Percentiles rank a stretch among this genome's conserved stretches.
These are phyloP conservation scores for Pristionchus entomophagus DNA, from an alignment of 2,888 invertebrate species.

Conservation along the genomic window DNA sequence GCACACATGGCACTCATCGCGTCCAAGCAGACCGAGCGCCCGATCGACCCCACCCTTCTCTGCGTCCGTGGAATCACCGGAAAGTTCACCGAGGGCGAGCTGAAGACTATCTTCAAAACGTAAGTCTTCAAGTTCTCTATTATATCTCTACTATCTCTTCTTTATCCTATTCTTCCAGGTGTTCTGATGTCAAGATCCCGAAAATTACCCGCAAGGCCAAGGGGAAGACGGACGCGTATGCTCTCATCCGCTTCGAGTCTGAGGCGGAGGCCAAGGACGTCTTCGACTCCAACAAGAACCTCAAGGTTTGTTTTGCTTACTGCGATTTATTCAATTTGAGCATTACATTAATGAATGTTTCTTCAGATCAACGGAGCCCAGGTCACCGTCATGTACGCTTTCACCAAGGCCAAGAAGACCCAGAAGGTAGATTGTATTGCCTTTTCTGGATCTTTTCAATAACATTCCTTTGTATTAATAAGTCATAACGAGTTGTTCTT, in stretches of 20 bases:
- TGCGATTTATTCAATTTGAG: too few species aligned
- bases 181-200: constrained; percentile 56
- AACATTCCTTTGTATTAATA: too few species aligned
- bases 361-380: constrained; percentile 51
- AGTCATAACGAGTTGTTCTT: neutral
- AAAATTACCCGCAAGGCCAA: neutral
- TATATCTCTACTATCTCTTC: too few species aligned
- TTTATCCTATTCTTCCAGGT: too few species aligned
- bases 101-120: constrained; percentile 54
- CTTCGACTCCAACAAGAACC: constrained; percentile 62
- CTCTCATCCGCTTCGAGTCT: constrained; percentile 61
- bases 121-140: too few species aligned
- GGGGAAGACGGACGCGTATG: constrained; percentile 44
- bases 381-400: constrained; percentile 58
- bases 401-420: constrained; percentile 39
- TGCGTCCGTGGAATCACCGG: constrained; percentile 57
- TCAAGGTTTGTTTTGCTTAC: constrained; percentile 52
- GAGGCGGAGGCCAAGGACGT: constrained; percentile 66
- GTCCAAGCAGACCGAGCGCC: constrained; percentile 43
- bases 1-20: constrained; percentile 25
- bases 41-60: constrained; percentile 60
- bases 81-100: constrained; percentile 47
- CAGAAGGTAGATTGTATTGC: too few species aligned
- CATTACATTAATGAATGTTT: neutral
- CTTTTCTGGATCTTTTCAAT: neutral